Percentiles rank a stretch among this genome's conserved stretches.
These are phyloP conservation scores for Rotaria magnacalcarata DNA, from an alignment of 2,888 invertebrate species.

Conservation along the genomic window DNA sequence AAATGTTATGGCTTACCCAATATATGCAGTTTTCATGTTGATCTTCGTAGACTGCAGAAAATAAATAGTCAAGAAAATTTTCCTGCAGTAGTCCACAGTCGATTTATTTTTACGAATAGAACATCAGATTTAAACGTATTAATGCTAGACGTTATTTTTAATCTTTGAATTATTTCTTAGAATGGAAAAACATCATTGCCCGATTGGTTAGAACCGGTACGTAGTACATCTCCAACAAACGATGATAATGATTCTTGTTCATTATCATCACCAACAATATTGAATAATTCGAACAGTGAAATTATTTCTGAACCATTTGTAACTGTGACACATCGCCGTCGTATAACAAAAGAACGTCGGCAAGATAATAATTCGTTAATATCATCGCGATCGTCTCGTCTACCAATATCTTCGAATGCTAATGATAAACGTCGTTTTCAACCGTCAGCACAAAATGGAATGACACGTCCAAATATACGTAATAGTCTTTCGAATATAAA, in stretches of 20 bases:
- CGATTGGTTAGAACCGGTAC: not conserved
- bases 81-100: too few species aligned
- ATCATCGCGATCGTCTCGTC: not conserved
- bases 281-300: slow-evolving; percentile 1
- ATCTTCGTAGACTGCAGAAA: too few species aligned
- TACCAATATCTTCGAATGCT: not conserved
- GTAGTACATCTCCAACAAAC: not conserved
- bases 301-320: slow-evolving; percentile 8
- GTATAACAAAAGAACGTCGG: slow-evolving; percentile 8
- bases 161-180: not conserved
- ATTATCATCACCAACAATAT: not conserved
- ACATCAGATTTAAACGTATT: too few species aligned
- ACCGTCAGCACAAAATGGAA: not conserved
- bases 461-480: not conserved
- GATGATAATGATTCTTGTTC: not conserved
- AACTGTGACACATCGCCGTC: slow-evolving; percentile 31
- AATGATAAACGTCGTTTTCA: slow-evolving; percentile 13
- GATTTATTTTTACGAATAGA: too few species aligned
- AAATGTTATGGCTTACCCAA: too few species aligned
- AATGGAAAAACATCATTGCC: not conserved
- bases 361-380: not conserved
- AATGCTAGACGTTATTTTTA: too few species aligned
- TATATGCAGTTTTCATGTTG: too few species aligned
- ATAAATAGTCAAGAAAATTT: too few species aligned
- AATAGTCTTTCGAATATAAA: not conserved